Conservation (phyloP, 2,888 invertebrate species). For the Melanchra persicariae region DNA sequence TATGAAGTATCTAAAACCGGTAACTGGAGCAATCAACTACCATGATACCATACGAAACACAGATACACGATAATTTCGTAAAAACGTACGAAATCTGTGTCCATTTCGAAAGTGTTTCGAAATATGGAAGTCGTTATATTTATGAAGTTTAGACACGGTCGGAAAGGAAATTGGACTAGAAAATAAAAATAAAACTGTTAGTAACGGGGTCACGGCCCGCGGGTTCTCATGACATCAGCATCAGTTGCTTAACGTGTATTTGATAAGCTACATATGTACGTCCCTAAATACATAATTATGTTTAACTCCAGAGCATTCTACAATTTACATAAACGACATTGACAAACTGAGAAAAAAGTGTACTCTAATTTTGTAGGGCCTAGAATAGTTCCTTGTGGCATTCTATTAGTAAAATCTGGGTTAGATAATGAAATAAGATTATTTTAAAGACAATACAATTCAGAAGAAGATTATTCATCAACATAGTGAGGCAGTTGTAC, state of each 20-base stretch:
- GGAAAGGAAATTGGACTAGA: conserved; percentile 85
- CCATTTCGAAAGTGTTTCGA: conserved; percentile 81
- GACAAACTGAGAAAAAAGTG: background rate
- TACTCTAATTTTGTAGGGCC: conserved; percentile 4
- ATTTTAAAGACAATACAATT: background rate
- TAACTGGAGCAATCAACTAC: conserved; percentile 61
- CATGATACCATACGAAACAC: conserved; percentile 42
- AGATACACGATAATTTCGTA: conserved; percentile 68
- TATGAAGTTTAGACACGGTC: conserved; percentile 82
- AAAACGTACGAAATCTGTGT: conserved; percentile 79
- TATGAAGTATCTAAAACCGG: conserved; percentile 38
- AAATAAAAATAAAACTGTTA: conserved; percentile 81
- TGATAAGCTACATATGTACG: conserved; percentile 64
- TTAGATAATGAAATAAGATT: background rate
- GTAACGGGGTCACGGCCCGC: conserved; percentile 82
- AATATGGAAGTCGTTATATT: conserved; percentile 83
- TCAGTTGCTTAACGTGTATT: conserved; percentile 73
- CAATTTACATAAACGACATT: conserved; percentile 19
- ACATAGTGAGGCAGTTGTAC: background rate
- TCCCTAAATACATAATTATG: conserved; percentile 58
- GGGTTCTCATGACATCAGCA: conserved; percentile 75
- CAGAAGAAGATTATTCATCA: background rate
- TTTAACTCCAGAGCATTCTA: conserved; percentile 17
- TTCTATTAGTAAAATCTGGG: conserved; percentile 53
- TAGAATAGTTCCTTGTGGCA: conserved; percentile 45